Evolutionary conservation across 2,797 vertebrate genomes (phyloP).

Genomic region (Dendrocincla fuliginosa): DNA sequence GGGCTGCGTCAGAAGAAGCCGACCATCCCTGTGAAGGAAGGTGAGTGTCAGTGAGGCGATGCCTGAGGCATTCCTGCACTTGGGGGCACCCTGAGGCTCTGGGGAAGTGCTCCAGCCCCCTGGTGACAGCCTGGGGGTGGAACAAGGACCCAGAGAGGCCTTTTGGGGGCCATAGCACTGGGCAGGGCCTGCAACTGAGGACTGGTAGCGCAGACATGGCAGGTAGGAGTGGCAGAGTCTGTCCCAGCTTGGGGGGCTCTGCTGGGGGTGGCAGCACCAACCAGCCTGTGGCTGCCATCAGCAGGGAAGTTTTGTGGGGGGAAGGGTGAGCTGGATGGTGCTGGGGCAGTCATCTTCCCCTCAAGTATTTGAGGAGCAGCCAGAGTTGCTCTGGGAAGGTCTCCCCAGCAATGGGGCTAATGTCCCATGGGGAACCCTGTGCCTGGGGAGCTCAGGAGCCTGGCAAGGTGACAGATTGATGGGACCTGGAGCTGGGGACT

Average conservation of each 20-base stretch:
- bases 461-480: background rate
- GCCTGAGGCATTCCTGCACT: background rate
- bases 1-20: conserved; percentile 96
- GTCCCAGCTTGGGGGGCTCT: background rate
- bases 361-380: fast-evolving
- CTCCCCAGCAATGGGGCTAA: background rate
- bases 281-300: background rate
- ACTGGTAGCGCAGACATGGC: background rate
- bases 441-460: background rate
- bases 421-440: fast-evolving
- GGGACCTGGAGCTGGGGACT: background rate
- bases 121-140: background rate
- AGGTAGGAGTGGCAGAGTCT: background rate
- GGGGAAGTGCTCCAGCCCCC: background rate
- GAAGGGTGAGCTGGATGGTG: background rate
- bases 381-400: background rate
- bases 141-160: background rate
- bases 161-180: background rate
- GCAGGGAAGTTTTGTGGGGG: fast-evolving
- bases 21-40: conserved; percentile 95
- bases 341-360: background rate
- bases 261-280: background rate
- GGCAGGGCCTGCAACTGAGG: background rate
- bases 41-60: conserved; percentile 67
- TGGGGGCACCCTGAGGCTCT: background rate